Percentiles rank a stretch among this genome's conserved stretches.
These are phyloP conservation scores for Sebastes hubbsi DNA, from an alignment of 2,797 vertebrate species.

Conservation along the genomic window DNA sequence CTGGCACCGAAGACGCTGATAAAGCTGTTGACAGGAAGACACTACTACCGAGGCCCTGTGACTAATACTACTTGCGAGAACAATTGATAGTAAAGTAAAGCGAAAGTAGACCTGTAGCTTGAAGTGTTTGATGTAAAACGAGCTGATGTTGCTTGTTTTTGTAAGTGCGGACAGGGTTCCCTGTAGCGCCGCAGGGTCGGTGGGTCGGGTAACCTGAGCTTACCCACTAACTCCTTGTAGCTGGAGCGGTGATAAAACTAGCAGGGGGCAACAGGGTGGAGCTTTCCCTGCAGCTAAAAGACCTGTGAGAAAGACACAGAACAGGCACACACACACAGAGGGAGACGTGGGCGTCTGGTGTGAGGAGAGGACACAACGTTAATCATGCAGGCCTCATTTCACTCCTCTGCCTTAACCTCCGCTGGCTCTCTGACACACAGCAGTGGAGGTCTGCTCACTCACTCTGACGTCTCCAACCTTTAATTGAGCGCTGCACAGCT, in stretches of 20 bases:
- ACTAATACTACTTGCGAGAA: slow-evolving; percentile 2
- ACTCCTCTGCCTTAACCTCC: slow-evolving; percentile 58
- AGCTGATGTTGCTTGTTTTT: slow-evolving; percentile 79
- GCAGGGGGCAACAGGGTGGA: slow-evolving; percentile 56
- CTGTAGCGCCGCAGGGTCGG: slow-evolving; percentile 53
- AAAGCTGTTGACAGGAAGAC: slow-evolving; percentile 32
- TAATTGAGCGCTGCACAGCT: slow-evolving; percentile 66
- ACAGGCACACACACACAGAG: slow-evolving; percentile 10
- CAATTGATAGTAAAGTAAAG: slow-evolving; percentile 24
- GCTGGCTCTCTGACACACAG: slow-evolving; percentile 67
- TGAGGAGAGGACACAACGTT: slow-evolving; percentile 56
- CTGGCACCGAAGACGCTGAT: not conserved
- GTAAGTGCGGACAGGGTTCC: slow-evolving; percentile 71
- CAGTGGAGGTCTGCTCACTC: slow-evolving; percentile 71
- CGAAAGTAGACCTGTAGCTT: slow-evolving; percentile 35
- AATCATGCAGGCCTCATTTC: slow-evolving; percentile 70
- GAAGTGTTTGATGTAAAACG: slow-evolving; percentile 71
- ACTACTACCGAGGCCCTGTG: not conserved
- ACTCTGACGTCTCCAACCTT: slow-evolving; percentile 66
- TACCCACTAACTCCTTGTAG: slow-evolving; percentile 63
- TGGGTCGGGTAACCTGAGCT: slow-evolving; percentile 75
- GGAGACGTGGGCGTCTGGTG: slow-evolving; percentile 50
- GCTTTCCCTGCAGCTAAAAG: slow-evolving; percentile 34
- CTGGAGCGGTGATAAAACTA: slow-evolving; percentile 69
- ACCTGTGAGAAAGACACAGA: slow-evolving; percentile 36